Conservation (phyloP, 2,113 vertebrate genomes). For the Neogobius melanostomus region DNA sequence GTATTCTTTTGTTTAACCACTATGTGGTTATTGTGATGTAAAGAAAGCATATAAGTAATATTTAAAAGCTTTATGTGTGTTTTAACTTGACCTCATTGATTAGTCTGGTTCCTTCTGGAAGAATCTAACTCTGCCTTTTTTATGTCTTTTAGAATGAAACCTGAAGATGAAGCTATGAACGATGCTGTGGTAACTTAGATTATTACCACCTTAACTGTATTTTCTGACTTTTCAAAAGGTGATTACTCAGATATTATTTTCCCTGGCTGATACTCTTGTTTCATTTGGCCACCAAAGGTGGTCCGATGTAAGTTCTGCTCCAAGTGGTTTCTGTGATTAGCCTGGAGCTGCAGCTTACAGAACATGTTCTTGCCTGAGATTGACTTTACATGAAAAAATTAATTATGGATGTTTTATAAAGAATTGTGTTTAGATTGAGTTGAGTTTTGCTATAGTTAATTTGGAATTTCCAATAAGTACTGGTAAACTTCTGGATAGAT, state of each 20-base stretch:
- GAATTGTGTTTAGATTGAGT: neutral
- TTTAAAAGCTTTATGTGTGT: neutral
- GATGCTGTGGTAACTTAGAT: constrained; percentile 67
- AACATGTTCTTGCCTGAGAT: neutral
- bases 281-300: neutral
- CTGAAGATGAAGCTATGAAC: constrained; percentile 65
- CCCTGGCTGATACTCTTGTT: constrained; percentile 2
- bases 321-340: neutral
- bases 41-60: too few relatives aligned
- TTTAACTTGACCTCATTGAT: neutral
- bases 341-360: neutral
- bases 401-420: neutral
- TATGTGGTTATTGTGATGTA: too few relatives aligned
- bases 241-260: constrained; percentile 15
- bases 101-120: neutral
- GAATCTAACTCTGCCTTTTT: neutral
- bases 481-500: neutral
- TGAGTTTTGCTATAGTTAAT: neutral
- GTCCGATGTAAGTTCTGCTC: neutral
- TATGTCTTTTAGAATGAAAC: constrained; percentile 50
- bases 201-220: constrained; percentile 35
- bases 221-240: constrained; percentile 64
- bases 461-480: neutral
- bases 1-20: too few relatives aligned
- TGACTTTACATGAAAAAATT: neutral